Conservation (phyloP, 2,797 vertebrate species). For the Schizopygopsis pylzovi region DNA sequence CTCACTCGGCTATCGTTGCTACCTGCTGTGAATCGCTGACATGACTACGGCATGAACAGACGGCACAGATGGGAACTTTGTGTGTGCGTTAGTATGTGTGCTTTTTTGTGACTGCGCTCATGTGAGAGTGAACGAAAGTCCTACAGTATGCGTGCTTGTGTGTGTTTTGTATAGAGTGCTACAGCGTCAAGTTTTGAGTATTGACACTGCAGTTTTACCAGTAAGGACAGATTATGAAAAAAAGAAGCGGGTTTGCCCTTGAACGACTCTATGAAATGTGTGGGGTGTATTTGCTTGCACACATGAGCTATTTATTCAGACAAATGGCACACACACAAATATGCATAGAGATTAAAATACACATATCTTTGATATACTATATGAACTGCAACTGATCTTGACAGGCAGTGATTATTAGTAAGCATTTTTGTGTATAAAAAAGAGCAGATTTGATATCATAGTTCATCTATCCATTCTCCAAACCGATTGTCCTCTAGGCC, state of each 20-base stretch:
- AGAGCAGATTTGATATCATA: background rate
- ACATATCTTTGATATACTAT: background rate
- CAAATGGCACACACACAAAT: background rate
- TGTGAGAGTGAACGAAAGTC: constrained; percentile 1
- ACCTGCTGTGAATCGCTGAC: constrained; percentile 49
- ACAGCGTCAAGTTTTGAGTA: background rate
- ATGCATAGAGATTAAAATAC: background rate
- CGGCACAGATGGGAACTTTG: constrained; percentile 48
- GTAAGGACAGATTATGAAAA: constrained; percentile 10
- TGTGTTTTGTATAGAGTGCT: constrained; percentile 12
- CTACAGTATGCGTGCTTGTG: constrained; percentile 14
- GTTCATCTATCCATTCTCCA: background rate
- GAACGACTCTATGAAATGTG: background rate
- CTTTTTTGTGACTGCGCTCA: background rate
- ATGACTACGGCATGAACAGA: constrained; percentile 51
- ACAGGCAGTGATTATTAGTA: background rate
- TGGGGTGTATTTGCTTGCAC: background rate
- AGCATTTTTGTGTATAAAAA: background rate
- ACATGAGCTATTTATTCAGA: background rate
- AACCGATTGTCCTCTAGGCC: background rate
- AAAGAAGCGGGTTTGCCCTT: background rate
- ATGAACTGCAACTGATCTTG: background rate
- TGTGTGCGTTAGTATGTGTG: constrained; percentile 23
- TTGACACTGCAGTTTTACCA: background rate
- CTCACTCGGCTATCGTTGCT: constrained; percentile 36